These are phyloP conservation scores for Odontocolon sp. DNA, from an alignment of 2,888 invertebrate species.

Conservation along the genomic window DNA sequence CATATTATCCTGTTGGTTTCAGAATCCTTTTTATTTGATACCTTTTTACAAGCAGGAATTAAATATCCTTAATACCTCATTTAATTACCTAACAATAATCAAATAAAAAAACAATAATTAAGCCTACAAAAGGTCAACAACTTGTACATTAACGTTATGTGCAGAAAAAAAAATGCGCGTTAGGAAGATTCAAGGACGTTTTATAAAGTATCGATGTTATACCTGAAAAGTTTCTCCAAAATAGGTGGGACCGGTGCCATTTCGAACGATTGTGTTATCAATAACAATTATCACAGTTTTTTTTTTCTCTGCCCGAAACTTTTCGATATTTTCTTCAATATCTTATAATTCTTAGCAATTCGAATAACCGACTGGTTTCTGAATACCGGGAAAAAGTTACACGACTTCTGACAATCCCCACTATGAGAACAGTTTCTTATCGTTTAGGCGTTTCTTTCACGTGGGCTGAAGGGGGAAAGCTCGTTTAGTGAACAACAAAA, in stretches of 20 bases:
- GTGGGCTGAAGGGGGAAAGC: no score
- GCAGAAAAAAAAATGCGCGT: neutral
- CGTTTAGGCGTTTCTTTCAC: neutral
- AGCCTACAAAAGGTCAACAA: no score
- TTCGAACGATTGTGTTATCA: slow-evolving; percentile 13
- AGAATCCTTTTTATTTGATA: no score
- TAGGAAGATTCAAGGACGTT: neutral
- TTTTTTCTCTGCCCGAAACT: neutral
- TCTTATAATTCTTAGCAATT: no score
- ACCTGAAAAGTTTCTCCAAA: slow-evolving; percentile 72
- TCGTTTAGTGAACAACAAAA: no score
- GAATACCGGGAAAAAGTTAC: neutral
- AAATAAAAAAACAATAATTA: no score
- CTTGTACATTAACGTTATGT: neutral
- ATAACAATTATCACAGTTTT: neutral
- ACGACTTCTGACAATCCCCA: neutral
- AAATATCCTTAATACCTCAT: no score
- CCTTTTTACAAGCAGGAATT: no score
- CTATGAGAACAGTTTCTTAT: neutral
- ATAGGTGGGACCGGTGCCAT: slow-evolving; percentile 69
- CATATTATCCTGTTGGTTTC: no score
- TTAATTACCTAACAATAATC: no score
- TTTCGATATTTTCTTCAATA: neutral
- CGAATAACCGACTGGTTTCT: no score
- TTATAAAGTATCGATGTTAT: neutral